Percentiles rank a stretch among this genome's conserved stretches.
phyloP scores from a whole-genome alignment of 2,888 invertebrate genomes.

The Cephus nigrinus region DNA sequence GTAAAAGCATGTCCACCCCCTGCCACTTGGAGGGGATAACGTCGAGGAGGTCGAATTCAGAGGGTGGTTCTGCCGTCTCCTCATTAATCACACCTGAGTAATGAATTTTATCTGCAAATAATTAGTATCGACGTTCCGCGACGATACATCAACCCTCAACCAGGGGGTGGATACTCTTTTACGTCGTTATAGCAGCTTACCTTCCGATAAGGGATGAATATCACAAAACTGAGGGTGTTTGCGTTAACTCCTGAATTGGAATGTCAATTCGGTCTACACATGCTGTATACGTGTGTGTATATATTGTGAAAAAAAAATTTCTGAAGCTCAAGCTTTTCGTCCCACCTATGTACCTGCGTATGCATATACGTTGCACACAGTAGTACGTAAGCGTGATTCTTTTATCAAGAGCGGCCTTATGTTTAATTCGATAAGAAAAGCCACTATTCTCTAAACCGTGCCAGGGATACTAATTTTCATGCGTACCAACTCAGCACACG shows the following conservation, averaged over 20 bases:
- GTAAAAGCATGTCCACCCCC: not conserved
- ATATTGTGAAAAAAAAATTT: not conserved
- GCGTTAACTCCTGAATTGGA: not conserved
- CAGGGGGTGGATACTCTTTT: not conserved
- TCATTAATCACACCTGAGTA: slow-evolving; percentile 47
- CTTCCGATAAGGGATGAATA: not conserved
- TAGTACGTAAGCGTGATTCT: not conserved
- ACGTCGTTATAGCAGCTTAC: not conserved
- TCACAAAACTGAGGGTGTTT: not conserved
- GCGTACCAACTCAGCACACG: not conserved
- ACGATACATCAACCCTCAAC: slow-evolving; percentile 35
- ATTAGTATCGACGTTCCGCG: slow-evolving; percentile 45
- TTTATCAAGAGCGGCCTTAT: not conserved
- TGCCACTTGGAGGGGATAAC: not conserved
- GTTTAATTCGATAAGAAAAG: not conserved
- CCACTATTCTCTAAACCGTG: not conserved
- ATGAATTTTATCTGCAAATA: slow-evolving; percentile 52
- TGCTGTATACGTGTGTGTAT: not conserved
- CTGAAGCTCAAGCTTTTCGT: not conserved
- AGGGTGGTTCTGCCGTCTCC: slow-evolving; percentile 19
- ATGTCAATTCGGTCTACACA: not conserved
- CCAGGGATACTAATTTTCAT: not conserved
- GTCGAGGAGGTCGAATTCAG: slow-evolving; percentile 22
- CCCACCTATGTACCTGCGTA: too few relatives aligned
- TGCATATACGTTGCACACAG: not conserved